Base-by-base conservation (phyloP, 1,140 invertebrate species). In the Orchesella cincta region DNA sequence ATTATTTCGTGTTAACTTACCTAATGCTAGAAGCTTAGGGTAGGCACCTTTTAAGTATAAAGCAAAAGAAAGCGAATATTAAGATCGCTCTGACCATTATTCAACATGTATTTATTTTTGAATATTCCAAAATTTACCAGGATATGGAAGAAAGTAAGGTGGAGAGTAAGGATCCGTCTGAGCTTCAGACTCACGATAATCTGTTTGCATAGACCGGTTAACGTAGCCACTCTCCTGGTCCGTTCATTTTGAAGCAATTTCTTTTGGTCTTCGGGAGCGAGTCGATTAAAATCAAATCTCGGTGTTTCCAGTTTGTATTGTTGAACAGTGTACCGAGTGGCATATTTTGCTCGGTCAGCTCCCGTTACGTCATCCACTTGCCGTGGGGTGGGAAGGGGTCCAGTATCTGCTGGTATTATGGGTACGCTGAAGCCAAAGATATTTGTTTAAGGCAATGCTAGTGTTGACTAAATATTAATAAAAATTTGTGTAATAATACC, bases 91-190 rank as follows among this genome's bases (percentile, higher is more conserved):
- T n/a, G n/a, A n/a, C n/a, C n/a, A n/a, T n/a, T 46, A 5, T 8
- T 46, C 3, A 18, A 57, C 8, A 57, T 57, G 23, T 5, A n/a
- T 18, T 57, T 12, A 57, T 57, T 12, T 18, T 57, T 57, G 14
- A 57, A 46, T 46, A 46, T 12, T 46, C 20, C 39, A 20, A 57
- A 57, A 57, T n/a, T 12, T 18, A 57, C 77, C 75, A 20, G 79
- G 77, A 46, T 87, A 82, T 34, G 87, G 86, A 0, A 89, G 83
- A 26, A 87, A 87, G 81, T 88, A 90, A 35, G 90, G 88, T 12
- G 92, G 90, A 73, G 92, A 89, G 89, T 93, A 94, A 0, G 93
- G 92, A 34, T 88, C 85, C 0, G 93, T 94, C 85, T 94, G 93
- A 18, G 90, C 87, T 80, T 92, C 92, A 1, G 89, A 90, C 80